Evolutionary conservation across 2,113 vertebrate genomes (phyloP).

Genomic region (Epinephelus lanceolatus): DNA sequence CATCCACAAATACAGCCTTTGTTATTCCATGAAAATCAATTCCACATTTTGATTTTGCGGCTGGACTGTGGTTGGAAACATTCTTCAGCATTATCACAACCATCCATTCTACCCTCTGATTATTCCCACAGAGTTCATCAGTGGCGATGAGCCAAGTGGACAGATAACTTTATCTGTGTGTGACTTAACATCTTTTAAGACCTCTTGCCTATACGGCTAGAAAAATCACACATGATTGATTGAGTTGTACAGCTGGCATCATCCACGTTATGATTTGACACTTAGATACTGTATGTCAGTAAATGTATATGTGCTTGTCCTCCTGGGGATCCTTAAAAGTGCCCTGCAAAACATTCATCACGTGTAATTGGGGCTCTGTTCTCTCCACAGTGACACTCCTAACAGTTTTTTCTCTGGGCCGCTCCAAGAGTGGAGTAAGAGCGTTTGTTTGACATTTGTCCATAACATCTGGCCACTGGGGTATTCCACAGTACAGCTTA

Average conservation of each 20-base stretch:
- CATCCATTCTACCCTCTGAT: slow-evolving; percentile 3
- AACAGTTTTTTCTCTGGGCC: slow-evolving; percentile 58
- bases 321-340: slow-evolving; percentile 53
- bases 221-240: slow-evolving; percentile 19
- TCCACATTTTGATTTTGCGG: slow-evolving; percentile 33
- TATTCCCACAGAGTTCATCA: slow-evolving; percentile 16
- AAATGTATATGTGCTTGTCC: slow-evolving; percentile 25
- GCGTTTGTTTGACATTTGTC: slow-evolving; percentile 86
- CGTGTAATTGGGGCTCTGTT: slow-evolving; percentile 65
- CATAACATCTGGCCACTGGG: slow-evolving; percentile 85
- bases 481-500: slow-evolving; percentile 81
- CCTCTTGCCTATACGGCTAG: background rate
- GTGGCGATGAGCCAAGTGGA: slow-evolving; percentile 3
- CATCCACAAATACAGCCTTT: slow-evolving; percentile 35
- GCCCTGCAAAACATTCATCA: slow-evolving; percentile 70
- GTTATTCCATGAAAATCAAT: slow-evolving; percentile 25
- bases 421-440: slow-evolving; percentile 75
- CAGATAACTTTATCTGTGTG: slow-evolving; percentile 3
- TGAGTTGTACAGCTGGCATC: slow-evolving; percentile 36
- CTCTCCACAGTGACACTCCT: slow-evolving; percentile 63
- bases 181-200: slow-evolving; percentile 13
- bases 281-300: slow-evolving; percentile 35
- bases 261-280: slow-evolving; percentile 48
- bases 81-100: slow-evolving; percentile 29
- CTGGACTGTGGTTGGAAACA: slow-evolving; percentile 28